phyloP scores from a whole-genome alignment of 2,888 invertebrate genomes.

The Coenonympha glycerion region DNA sequence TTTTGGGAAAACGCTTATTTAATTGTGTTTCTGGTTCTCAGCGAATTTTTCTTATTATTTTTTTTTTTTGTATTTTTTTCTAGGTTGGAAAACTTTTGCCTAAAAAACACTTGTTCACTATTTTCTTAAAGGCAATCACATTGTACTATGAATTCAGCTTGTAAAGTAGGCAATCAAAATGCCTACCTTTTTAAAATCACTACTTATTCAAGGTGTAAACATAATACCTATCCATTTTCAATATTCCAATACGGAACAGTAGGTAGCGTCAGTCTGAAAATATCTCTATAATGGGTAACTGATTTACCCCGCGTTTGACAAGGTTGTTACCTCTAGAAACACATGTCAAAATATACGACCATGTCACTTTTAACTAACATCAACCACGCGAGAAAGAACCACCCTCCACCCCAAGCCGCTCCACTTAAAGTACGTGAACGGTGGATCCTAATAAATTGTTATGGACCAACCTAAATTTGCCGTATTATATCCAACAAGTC shows the following conservation, averaged over 20 bases:
- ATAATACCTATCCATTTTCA: neutral
- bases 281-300: conserved; percentile 19
- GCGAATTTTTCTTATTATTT: no score
- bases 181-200: no score
- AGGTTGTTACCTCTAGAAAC: conserved; percentile 44
- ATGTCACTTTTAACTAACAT: conserved; percentile 36
- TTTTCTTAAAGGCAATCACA: no score
- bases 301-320: conserved; percentile 41
- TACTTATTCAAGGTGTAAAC: no score
- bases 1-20: no score
- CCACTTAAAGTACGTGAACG: conserved; percentile 26
- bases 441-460: conserved; percentile 31
- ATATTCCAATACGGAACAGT: neutral
- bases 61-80: no score
- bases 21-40: no score
- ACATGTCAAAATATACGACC: conserved; percentile 49
- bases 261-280: neutral
- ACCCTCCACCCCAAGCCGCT: conserved; percentile 28
- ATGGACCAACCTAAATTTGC: conserved; percentile 43
- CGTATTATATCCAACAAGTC: conserved; percentile 20
- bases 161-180: no score
- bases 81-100: no score
- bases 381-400: conserved; percentile 37
- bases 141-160: no score
- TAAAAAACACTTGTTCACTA: no score